A percentile compares a stretch with the other conserved stretches of the same genome.
phyloP scores from a whole-genome alignment of 2,113 vertebrate species.

The Oncorhynchus masou region DNA sequence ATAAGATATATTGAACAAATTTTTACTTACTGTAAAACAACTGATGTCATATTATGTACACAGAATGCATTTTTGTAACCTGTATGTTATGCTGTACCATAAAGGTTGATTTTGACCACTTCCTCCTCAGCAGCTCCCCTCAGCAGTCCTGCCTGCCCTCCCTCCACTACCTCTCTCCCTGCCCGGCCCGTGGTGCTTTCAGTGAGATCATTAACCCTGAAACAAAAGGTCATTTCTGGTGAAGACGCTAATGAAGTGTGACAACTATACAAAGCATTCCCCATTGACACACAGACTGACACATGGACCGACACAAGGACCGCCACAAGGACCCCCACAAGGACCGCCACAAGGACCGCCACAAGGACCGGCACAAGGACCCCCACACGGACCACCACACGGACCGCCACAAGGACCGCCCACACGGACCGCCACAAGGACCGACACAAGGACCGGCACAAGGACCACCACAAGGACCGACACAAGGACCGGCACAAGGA shows the following conservation, averaged over 20 bases:
- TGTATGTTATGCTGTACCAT: not conserved
- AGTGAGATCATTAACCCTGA: slow-evolving; percentile 66
- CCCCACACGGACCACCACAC: slow-evolving; percentile 39
- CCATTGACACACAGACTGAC: slow-evolving; percentile 50
- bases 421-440: slow-evolving; percentile 55
- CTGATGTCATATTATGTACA: too few species aligned
- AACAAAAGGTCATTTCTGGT: slow-evolving; percentile 69
- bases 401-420: not conserved
- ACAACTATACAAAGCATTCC: slow-evolving; percentile 68
- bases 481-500: too few species aligned
- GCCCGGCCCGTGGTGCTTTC: slow-evolving; percentile 37
- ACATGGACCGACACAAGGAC: too few species aligned
- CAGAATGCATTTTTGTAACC: too few species aligned
- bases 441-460: slow-evolving; percentile 7
- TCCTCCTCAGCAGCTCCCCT: slow-evolving; percentile 62
- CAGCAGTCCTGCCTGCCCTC: slow-evolving; percentile 42
- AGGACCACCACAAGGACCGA: not conserved
- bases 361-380: rapidly evolving
- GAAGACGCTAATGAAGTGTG: slow-evolving; percentile 77
- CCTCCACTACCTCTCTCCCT: slow-evolving; percentile 39
- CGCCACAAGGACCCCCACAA: rapidly evolving
- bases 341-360: too few species aligned
- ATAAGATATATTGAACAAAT: too few species aligned
- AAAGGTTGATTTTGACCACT: slow-evolving; percentile 15
- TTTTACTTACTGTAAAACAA: too few species aligned